Percentiles rank a stretch among this genome's conserved stretches.
Conservation (phyloP, 2,113 vertebrate species). For the Lipophrys pholis region DNA sequence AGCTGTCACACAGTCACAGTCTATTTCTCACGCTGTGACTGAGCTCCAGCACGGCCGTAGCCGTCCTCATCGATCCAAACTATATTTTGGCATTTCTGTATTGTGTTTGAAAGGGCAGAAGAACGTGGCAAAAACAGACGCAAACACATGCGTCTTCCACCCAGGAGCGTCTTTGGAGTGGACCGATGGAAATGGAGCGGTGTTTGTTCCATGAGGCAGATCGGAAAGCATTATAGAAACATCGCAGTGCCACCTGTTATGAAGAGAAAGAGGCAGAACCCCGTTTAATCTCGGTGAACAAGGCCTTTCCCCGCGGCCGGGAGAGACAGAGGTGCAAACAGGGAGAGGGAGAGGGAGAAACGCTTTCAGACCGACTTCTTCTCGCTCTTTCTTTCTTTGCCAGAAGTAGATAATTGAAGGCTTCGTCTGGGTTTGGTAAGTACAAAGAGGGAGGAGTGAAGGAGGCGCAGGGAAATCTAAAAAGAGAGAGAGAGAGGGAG, state of each 20-base stretch:
- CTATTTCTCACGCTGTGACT: too few species aligned
- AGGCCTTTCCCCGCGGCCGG: constrained; percentile 46
- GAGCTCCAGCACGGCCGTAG: too few species aligned
- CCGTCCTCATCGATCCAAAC: too few species aligned
- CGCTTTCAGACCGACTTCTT: constrained; percentile 12
- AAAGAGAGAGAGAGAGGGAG: neutral
- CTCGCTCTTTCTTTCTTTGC: constrained; percentile 32
- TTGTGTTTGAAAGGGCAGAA: too few species aligned
- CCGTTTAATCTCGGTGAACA: constrained; percentile 35
- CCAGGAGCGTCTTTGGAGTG: neutral
- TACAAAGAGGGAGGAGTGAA: constrained; percentile 26
- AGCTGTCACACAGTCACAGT: too few species aligned
- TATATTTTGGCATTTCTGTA: too few species aligned
- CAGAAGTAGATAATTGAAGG: constrained; percentile 74
- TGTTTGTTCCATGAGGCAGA: neutral
- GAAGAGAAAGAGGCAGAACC: constrained; percentile 17
- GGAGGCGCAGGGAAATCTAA: constrained; percentile 1
- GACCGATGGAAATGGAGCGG: neutral
- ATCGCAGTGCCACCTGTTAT: constrained; percentile 38
- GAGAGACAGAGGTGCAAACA: neutral
- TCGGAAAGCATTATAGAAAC: neutral
- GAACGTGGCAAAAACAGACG: too few species aligned
- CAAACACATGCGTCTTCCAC: neutral
- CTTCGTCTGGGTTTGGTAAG: constrained; percentile 57
- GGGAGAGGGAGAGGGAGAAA: constrained; percentile 10